Evolutionary conservation across 2,113 vertebrate species (phyloP), one percentile per base, ranked within the genome.

Genomic region (Sardina pilchardus): DNA sequence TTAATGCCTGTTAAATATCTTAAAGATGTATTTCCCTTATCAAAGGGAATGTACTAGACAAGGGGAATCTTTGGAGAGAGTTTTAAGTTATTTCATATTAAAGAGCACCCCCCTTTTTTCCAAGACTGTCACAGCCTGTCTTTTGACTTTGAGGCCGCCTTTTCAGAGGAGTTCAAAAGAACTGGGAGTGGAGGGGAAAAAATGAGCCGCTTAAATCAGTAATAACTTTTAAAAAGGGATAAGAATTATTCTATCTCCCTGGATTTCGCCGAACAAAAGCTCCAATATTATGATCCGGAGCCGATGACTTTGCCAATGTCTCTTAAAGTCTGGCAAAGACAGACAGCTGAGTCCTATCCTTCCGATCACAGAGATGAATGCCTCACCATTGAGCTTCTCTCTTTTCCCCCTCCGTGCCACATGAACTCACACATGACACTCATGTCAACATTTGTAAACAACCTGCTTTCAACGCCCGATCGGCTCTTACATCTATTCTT

Each of bases 1-100:
- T 90, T 89, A 90, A 94, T 88, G 89, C 81, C 85, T 90, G 82
- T 91, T 92, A 90, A 93, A 94, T 92, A 92, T 92, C 91, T 92
- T 89, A 94, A 91, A 92, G 89, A 91, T 91, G 89, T 83, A 83
- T 90, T 93, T 89, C 85, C 89, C 89, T 92, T 89, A 90, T 93
- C 92, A 91, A 90, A 91, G 85, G 84, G 83, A 86, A 75, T 89
- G 90, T 89, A 87, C 87, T 88, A 78, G 83, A 89, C 89, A 91
- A 85, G 86, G 86, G 39, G 47, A 67, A 78, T 82, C 63, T 59
- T 87, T 85, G 82, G 91, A 85, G 90, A 88, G 83, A 90, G 78
- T 16, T 83, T 30, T 59, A 82, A 92, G 91, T 84, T 85, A 90
- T 91, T 92, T 93, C 88, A 86, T 81, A 91, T 87, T 88, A 89